Evolutionary conservation across 2,113 vertebrate species (phyloP).

Genomic region (Balaenoptera acutorostrata): DNA sequence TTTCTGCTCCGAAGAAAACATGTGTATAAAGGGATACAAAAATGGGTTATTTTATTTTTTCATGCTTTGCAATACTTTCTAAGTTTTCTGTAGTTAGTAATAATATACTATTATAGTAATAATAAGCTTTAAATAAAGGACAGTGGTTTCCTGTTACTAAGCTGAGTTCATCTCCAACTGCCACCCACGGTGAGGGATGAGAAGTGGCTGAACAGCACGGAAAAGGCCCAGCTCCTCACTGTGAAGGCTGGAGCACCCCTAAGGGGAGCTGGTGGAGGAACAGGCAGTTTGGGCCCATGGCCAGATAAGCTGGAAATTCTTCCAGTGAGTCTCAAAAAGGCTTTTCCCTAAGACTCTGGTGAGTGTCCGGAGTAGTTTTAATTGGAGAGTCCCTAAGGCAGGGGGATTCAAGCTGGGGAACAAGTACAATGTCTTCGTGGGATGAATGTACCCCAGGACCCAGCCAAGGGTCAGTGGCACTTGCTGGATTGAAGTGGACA

Average conservation of each 20-base stretch:
- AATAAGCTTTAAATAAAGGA: not conserved
- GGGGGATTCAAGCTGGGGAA: not conserved
- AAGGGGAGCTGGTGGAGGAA: not conserved
- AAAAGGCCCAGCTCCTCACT: not conserved
- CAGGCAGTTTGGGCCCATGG: too few relatives aligned
- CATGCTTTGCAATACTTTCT: not conserved
- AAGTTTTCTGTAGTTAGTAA: not conserved
- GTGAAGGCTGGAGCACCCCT: not conserved
- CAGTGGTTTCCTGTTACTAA: not conserved
- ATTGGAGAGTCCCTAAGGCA: not conserved
- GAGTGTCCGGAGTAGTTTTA: not conserved
- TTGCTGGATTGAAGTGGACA: not conserved
- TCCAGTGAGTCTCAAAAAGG: not conserved
- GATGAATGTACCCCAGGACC: not conserved
- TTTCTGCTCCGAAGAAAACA: not conserved
- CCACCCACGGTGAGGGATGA: not conserved
- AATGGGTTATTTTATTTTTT: not conserved
- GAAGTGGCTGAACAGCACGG: not conserved
- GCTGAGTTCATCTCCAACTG: not conserved
- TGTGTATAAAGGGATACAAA: not conserved
- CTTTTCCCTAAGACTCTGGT: not conserved
- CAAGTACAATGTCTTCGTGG: not conserved
- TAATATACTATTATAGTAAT: not conserved
- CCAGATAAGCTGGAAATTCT: not conserved
- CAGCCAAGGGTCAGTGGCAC: not conserved